Base-by-base conservation (phyloP, 2,888 invertebrate genomes). In the Cyaniris semiargus region DNA sequence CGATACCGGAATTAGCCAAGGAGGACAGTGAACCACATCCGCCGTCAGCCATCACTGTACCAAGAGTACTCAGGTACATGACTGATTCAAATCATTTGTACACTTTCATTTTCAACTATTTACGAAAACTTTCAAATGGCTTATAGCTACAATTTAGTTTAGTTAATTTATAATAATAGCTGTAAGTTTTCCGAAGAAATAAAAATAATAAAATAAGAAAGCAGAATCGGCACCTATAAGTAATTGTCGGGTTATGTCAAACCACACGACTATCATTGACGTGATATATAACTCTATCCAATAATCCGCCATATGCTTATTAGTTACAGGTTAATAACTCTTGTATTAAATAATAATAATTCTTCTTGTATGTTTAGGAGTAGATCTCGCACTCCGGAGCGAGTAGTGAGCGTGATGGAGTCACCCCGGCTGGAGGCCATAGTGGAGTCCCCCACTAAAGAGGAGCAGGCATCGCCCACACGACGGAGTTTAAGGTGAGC, bases 311-410 rank as follows among this genome's bases (percentile, higher is more conserved):
- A 38, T 10, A 1, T 38, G 38, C 38, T 38, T 38, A 38, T 38
- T 38, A 38, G 38, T 38, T 38, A n/a, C n/a, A n/a, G n/a, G n/a
- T n/a, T n/a, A 34, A 34, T 10, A 44, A 44, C 10, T 44, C 10
- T 44, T 13, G 3, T 13, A 13, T 44, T 10, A 13, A 44, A 10
- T 10, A 10, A 34, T 34, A 34, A 34, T 15, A 4, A 18, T 53
- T 48, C 15, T 48, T 4, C 1, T 48, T 48, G 4, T 53, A 15
- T 18, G 0, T 23, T 78, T 79, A 90, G 90, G 79, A 89, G 88
- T 78, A 84, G 88, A 76, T 90, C 90, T 5, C 88, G 88, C 7
- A 93, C 93, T 0, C 93, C 93, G 0, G 92, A 92, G 18, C 82
- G 88, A 21, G 76, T 82, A 21, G 88, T 88, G 0, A 88, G 85